Evolutionary conservation across 1,140 invertebrate species (phyloP).

Genomic region (Dendrolimus punctatus): DNA sequence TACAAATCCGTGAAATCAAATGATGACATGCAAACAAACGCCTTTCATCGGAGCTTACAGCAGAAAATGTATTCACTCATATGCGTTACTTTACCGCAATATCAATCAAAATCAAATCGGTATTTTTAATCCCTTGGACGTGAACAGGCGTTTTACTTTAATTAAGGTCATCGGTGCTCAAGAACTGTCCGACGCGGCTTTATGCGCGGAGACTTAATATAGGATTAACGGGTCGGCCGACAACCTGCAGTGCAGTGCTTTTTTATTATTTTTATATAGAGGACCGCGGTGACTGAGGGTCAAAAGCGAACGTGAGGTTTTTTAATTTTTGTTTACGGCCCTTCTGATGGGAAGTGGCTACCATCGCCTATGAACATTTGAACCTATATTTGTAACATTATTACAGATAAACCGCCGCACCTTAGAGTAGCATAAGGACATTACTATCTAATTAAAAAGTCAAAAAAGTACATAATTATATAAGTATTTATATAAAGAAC

Average conservation of each 20-base stretch:
- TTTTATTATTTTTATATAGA: not conserved
- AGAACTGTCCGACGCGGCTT: slow-evolving; percentile 16
- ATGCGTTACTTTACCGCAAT: slow-evolving; percentile 35
- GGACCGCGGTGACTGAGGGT: no score
- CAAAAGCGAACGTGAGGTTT: no score
- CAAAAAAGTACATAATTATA: no score
- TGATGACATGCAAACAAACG: slow-evolving; percentile 17
- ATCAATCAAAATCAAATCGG: slow-evolving; percentile 56
- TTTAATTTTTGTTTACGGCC: no score
- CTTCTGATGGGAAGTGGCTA: no score
- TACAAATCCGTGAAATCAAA: no score
- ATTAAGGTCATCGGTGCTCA: slow-evolving; percentile 32
- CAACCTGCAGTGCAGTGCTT: not conserved
- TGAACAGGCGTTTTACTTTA: slow-evolving; percentile 37
- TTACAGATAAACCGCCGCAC: no score
- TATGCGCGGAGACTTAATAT: slow-evolving; percentile 16
- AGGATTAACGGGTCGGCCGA: slow-evolving; percentile 5
- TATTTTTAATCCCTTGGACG: slow-evolving; percentile 41
- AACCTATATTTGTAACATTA: no score
- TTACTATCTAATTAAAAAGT: no score
- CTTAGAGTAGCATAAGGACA: no score
- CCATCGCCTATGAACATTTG: no score
- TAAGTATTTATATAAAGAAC: no score
- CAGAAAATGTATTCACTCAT: slow-evolving; percentile 21
- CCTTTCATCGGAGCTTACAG: slow-evolving; percentile 28